These are phyloP conservation scores for Drosophila tristis DNA, from an alignment of 1,140 invertebrate genomes.

Conservation along the genomic window DNA sequence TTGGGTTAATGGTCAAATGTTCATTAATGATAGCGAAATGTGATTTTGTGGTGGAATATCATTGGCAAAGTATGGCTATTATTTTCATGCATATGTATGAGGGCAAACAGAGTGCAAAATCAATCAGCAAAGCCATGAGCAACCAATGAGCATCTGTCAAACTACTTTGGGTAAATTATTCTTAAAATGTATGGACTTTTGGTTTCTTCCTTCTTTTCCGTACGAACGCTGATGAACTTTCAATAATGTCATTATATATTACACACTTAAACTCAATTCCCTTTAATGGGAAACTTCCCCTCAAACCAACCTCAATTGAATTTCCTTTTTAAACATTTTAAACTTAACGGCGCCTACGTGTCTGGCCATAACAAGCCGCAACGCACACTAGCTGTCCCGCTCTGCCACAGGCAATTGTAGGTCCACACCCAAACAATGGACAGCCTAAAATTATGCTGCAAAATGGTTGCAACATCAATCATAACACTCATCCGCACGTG, in stretches of 20 bases:
- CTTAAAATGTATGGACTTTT: too few species aligned
- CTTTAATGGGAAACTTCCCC: not conserved
- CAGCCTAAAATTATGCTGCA: slow-evolving; percentile 71
- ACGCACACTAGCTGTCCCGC: slow-evolving; percentile 20
- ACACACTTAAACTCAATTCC: not conserved
- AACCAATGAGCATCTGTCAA: too few species aligned
- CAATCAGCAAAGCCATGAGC: too few species aligned
- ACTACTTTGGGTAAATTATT: not conserved
- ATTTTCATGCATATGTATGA: too few species aligned
- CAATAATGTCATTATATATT: too few species aligned
- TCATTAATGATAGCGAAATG: too few species aligned
- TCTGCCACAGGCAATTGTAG: slow-evolving; percentile 15
- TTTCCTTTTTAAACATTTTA: slow-evolving; percentile 36
- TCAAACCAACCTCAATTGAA: slow-evolving; percentile 2
- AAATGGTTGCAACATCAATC: slow-evolving; percentile 80
- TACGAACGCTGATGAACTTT: not conserved
- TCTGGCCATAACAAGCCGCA: slow-evolving; percentile 7
- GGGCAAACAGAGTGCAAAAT: too few species aligned
- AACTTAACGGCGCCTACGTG: slow-evolving; percentile 66
- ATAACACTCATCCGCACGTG: slow-evolving; percentile 56
- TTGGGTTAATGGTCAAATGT: slow-evolving; percentile 26
- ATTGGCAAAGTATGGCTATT: too few species aligned
- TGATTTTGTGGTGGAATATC: too few species aligned
- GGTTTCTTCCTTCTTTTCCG: too few species aligned
- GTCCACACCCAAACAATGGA: slow-evolving; percentile 12